Conservation (phyloP, 2,888 invertebrate species). For the Phyllotreta striolata region DNA sequence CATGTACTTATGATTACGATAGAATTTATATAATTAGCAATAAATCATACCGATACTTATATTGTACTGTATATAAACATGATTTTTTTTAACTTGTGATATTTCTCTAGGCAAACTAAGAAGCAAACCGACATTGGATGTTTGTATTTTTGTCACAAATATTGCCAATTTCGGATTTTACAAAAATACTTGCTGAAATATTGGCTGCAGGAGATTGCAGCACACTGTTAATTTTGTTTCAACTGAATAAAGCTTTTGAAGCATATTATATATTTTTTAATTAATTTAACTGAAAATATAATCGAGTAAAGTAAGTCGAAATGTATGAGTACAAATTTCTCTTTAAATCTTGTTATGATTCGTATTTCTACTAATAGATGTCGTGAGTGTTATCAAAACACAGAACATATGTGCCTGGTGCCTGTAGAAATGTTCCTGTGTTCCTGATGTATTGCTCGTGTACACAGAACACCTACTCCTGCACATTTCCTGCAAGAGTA, state of each 20-base stretch:
- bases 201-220: constrained; percentile 35
- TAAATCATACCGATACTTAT: constrained; percentile 24
- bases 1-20: constrained; percentile 35
- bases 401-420: no score
- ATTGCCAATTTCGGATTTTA: constrained; percentile 34
- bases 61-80: constrained; percentile 40
- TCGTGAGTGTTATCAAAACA: no score
- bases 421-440: no score
- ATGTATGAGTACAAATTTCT: no score
- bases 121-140: constrained; percentile 36
- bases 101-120: constrained; percentile 36
- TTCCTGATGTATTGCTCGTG: no score
- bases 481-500: no score
- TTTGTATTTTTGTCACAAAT: constrained; percentile 40
- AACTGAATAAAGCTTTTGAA: constrained; percentile 39
- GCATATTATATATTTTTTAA: constrained; percentile 24
- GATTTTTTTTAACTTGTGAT: constrained; percentile 42
- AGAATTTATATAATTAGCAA: constrained; percentile 42
- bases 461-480: no score
- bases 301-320: no score
- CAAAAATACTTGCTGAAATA: constrained; percentile 31
- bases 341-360: no score
- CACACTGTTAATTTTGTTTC: constrained; percentile 37
- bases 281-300: no score
- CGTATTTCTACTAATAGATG: no score